Evolutionary conservation across 1,140 invertebrate genomes (phyloP).

Genomic region (Drosophila sturtevanti): DNA sequence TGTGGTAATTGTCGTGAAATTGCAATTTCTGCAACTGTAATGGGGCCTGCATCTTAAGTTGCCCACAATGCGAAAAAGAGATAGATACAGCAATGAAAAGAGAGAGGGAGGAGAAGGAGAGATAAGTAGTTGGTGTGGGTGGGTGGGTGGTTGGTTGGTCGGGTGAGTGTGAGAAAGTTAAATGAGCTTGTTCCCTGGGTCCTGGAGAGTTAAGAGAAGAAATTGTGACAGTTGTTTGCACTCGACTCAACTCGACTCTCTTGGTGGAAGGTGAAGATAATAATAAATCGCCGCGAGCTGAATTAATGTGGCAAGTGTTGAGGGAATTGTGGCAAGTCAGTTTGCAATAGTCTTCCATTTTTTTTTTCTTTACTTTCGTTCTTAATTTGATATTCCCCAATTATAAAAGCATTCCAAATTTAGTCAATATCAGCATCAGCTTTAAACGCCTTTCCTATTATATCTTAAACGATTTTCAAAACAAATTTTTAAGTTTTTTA

Average conservation of each 20-base stretch:
- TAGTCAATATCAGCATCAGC: no score
- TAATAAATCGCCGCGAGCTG: constrained; percentile 48
- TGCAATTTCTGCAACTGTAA: constrained; percentile 80
- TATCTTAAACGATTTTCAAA: no score
- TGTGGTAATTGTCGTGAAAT: constrained; percentile 80
- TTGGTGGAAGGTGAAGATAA: constrained; percentile 46
- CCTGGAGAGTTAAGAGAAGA: constrained; percentile 13
- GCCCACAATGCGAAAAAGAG: constrained; percentile 29
- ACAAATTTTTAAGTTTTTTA: no score
- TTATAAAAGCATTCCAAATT: no score
- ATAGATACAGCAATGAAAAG: neutral
- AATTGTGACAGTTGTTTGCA: constrained; percentile 11
- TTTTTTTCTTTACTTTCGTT: neutral
- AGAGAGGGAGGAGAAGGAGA: constrained; percentile 1
- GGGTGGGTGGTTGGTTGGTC: no score
- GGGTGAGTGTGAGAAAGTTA: constrained; percentile 3
- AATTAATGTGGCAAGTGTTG: constrained; percentile 54
- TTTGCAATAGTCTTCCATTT: neutral
- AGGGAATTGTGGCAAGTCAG: constrained; percentile 6
- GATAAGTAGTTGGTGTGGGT: neutral
- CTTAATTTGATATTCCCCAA: neutral
- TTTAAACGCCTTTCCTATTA: no score
- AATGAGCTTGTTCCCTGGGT: constrained; percentile 37
- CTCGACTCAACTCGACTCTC: constrained; percentile 10
- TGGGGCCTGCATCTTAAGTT: constrained; percentile 38